These are phyloP conservation scores for Caenorhabditis tropicalis DNA, from an alignment of 1,140 invertebrate species.

Conservation along the genomic window DNA sequence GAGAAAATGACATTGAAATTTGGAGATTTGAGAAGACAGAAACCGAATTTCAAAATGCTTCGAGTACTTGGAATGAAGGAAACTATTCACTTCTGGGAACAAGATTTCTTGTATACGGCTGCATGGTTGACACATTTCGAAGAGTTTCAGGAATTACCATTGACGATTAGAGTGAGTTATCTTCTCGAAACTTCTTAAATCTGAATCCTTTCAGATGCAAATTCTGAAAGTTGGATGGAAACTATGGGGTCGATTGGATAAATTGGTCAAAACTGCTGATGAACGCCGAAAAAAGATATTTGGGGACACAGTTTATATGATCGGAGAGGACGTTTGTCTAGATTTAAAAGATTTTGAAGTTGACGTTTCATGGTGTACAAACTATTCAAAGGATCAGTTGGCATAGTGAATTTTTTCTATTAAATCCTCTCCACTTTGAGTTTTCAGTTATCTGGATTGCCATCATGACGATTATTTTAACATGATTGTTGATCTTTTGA, in stretches of 20 bases:
- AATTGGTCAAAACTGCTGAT: not conserved
- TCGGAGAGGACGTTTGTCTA: not conserved
- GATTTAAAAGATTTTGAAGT: not conserved
- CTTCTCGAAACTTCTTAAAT: not conserved
- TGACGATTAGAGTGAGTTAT: not conserved
- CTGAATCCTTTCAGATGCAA: conserved; percentile 21
- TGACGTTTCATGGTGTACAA: not conserved
- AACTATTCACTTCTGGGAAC: not conserved
- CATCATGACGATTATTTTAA: not conserved
- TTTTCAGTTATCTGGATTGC: not conserved
- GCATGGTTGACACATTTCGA: not conserved
- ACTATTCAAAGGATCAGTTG: not conserved
- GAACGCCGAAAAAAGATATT: not conserved
- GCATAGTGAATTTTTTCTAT: not conserved
- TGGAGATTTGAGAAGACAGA: not conserved
- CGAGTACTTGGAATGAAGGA: not conserved
- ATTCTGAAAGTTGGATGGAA: not conserved
- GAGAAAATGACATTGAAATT: not conserved
- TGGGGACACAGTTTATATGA: not conserved
- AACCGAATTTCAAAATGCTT: not conserved
- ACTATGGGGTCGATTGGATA: not conserved
- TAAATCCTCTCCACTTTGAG: not conserved
- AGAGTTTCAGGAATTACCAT: not conserved
- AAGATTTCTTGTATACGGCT: not conserved
- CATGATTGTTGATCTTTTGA: not conserved